Evolutionary conservation across 2,113 vertebrate species (phyloP).

Genomic region (Aleadryas rufinucha): DNA sequence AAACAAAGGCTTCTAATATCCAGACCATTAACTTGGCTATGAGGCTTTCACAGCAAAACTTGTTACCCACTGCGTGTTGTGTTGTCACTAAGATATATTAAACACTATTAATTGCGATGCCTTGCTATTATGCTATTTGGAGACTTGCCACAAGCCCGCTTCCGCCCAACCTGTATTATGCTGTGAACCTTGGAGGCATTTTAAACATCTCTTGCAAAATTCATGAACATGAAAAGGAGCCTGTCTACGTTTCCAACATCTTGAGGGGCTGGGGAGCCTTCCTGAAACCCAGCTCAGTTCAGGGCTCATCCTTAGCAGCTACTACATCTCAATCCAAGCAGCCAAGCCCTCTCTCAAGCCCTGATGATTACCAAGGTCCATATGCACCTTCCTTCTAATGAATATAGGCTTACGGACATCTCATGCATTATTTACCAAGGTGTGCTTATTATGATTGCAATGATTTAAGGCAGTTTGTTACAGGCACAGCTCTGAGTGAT

Average conservation of each 20-base stretch:
- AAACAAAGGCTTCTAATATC: slow-evolving; percentile 47
- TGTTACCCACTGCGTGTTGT: slow-evolving; percentile 6
- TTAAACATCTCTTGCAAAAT: slow-evolving; percentile 22
- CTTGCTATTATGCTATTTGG: slow-evolving; percentile 23
- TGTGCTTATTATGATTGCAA: slow-evolving; percentile 59
- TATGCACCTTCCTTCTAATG: slow-evolving; percentile 44
- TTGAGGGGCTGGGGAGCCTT: neutral
- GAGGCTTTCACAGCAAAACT: slow-evolving; percentile 24
- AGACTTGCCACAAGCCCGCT: neutral
- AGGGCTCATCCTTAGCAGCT: neutral
- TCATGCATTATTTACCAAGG: slow-evolving; percentile 66
- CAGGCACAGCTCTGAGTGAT: slow-evolving; percentile 56
- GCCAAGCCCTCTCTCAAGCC: neutral
- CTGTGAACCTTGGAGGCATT: neutral
- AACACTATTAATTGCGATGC: slow-evolving; percentile 32
- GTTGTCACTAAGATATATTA: slow-evolving; percentile 37
- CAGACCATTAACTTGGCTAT: slow-evolving; percentile 41
- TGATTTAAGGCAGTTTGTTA: slow-evolving; percentile 71
- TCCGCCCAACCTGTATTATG: neutral
- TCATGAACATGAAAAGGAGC: neutral
- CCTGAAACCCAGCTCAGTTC: neutral
- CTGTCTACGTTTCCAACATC: neutral
- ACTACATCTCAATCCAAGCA: neutral
- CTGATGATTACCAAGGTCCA: neutral
- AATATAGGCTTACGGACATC: slow-evolving; percentile 43